Percentiles rank a stretch among this genome's conserved stretches.
Conservation (phyloP, 2,888 invertebrate species). For the Tiphia femorata region DNA sequence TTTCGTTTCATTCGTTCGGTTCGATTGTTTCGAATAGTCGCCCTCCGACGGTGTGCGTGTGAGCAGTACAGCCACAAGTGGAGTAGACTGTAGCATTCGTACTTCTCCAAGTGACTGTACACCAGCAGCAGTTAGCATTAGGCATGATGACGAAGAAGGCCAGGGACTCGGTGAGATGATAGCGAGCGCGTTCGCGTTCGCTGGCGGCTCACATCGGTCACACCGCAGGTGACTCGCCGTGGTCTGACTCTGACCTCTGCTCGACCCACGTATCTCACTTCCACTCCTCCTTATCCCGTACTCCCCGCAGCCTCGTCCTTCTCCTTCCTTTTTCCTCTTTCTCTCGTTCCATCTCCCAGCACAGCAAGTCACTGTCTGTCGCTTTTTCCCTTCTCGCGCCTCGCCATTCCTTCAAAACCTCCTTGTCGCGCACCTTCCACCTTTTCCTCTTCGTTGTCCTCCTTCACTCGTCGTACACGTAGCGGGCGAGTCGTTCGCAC, state of each 20-base stretch:
- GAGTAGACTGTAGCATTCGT: too few relatives aligned
- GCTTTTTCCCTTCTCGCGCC: conserved; percentile 9
- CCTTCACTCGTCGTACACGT: conserved; percentile 21
- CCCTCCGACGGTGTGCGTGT: too few relatives aligned
- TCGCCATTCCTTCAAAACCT: too few relatives aligned
- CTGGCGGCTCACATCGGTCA: conserved; percentile 55
- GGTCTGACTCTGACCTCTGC: conserved; percentile 51
- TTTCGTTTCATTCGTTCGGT: too few relatives aligned
- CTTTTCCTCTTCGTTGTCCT: conserved; percentile 26
- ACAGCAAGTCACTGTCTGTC: conserved; percentile 6
- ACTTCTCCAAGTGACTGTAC: conserved; percentile 26
- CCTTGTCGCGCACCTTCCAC: background rate
- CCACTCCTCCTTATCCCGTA: conserved; percentile 34
- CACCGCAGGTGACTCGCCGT: conserved; percentile 60
- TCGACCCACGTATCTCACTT: conserved; percentile 58
- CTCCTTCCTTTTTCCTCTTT: conserved; percentile 4
- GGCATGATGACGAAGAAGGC: conserved; percentile 54
- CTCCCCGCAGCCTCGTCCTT: conserved; percentile 17
- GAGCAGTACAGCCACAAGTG: too few relatives aligned
- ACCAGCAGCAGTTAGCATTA: conserved; percentile 48
- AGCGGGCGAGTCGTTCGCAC: conserved; percentile 37
- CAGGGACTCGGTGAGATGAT: conserved; percentile 50
- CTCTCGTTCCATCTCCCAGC: conserved; percentile 22
- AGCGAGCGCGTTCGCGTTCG: conserved; percentile 49
- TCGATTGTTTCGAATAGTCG: too few relatives aligned